Percentiles rank a stretch among this genome's conserved stretches.
Evolutionary conservation across 2,113 vertebrate species (phyloP).

Genomic region (Dermatemys mawii): DNA sequence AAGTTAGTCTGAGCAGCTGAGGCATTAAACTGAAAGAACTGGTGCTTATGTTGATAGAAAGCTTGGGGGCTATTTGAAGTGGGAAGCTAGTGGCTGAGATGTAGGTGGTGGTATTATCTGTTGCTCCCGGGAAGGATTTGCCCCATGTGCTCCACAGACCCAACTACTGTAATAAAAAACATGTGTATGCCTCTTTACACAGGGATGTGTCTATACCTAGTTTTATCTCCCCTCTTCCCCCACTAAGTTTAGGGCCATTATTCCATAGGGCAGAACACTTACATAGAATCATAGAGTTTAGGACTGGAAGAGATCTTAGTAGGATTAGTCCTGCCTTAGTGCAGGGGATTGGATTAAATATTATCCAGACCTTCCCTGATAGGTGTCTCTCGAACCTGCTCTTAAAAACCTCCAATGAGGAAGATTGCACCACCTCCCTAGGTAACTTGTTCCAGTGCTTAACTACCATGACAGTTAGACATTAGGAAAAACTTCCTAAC

Average conservation of each 20-base stretch:
- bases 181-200: neutral
- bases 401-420: neutral
- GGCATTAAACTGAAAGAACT: neutral
- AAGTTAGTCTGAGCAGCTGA: neutral
- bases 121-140: neutral
- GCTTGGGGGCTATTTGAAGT: neutral
- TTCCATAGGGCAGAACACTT: neutral
- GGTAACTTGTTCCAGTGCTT: neutral
- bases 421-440: neutral
- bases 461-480: neutral
- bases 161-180: neutral
- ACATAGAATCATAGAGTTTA: neutral
- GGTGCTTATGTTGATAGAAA: neutral
- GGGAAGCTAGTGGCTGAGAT: neutral
- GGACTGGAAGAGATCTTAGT: neutral
- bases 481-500: too few relatives aligned
- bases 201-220: neutral
- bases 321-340: neutral
- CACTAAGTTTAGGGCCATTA: neutral
- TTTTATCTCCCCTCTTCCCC: neutral
- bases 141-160: neutral
- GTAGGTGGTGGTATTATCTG: too few relatives aligned
- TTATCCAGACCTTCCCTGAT: neutral
- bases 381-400: neutral
- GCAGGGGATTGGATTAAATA: neutral